These are phyloP conservation scores for Drosophila gunungcola DNA, from an alignment of 1,140 invertebrate genomes.

Conservation along the genomic window DNA sequence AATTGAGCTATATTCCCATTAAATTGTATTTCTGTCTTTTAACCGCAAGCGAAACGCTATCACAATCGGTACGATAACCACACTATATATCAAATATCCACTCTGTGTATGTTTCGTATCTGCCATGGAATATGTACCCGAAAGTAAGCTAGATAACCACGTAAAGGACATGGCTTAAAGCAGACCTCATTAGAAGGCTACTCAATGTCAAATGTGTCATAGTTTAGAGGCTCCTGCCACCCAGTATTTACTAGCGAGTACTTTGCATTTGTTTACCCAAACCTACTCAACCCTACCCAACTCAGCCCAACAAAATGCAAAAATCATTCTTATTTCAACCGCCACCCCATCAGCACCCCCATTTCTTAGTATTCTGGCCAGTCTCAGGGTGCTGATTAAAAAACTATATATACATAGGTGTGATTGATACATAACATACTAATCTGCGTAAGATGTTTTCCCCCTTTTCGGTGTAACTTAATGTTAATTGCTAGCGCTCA, in stretches of 20 bases:
- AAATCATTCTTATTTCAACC: slow-evolving; percentile 10
- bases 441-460: slow-evolving; percentile 58
- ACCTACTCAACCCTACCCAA: background rate
- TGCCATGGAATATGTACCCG: slow-evolving; percentile 40
- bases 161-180: slow-evolving; percentile 31
- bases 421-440: slow-evolving; percentile 27
- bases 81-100: slow-evolving; percentile 39
- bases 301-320: background rate
- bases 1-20: slow-evolving; percentile 11
- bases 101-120: slow-evolving; percentile 64
- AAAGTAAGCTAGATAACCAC: slow-evolving; percentile 23
- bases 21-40: slow-evolving; percentile 36
- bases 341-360: slow-evolving; percentile 9
- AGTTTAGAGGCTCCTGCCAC: slow-evolving; percentile 54
- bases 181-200: slow-evolving; percentile 1
- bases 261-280: slow-evolving; percentile 22
- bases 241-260: slow-evolving; percentile 50
- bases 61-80: slow-evolving; percentile 29
- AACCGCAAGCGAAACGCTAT: slow-evolving; percentile 27
- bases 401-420: slow-evolving; percentile 26
- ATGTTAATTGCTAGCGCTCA: slow-evolving; percentile 69
- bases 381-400: slow-evolving; percentile 13
- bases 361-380: slow-evolving; percentile 3
- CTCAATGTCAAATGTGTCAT: slow-evolving; percentile 71
- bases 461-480: slow-evolving; percentile 71